These are phyloP conservation scores for Stichodactyla helianthus DNA, from an alignment of 64 coral and sea anemone genomes.

Conservation along the genomic window DNA sequence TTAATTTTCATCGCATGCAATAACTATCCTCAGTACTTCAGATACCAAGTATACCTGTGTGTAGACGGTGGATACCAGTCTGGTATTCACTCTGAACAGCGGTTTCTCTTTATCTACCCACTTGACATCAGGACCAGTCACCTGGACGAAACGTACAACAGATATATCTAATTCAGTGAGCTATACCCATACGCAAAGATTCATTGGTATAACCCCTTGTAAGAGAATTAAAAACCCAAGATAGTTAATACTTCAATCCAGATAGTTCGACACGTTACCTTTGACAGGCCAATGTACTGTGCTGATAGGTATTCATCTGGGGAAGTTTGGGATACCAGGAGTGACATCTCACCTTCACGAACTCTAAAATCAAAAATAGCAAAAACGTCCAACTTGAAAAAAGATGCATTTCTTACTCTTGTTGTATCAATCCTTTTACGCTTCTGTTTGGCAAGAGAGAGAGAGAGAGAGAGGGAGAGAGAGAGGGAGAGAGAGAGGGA, in stretches of 20 bases:
- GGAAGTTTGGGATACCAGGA: constrained; percentile 57
- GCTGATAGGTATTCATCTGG: constrained; percentile 80
- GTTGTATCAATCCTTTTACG: neutral
- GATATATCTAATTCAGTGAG: neutral
- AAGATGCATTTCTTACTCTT: neutral
- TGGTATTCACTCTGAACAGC: constrained; percentile 72
- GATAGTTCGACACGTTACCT: constrained; percentile 26
- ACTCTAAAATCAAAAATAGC: constrained; percentile 6
- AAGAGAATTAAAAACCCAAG: neutral
- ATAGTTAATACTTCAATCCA: no score
- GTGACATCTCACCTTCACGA: constrained; percentile 49
- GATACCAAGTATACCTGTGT: constrained; percentile 53
- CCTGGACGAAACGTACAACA: constrained; percentile 11
- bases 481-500: no score
- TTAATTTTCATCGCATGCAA: no score
- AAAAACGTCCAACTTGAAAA: neutral
- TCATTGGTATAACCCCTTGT: neutral
- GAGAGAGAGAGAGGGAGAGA: no score
- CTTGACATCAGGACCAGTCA: constrained; percentile 78
- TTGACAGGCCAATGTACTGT: constrained; percentile 57
- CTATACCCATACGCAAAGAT: neutral
- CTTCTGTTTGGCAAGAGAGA: no score
- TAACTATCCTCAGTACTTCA: no score
- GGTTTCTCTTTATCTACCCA: constrained; percentile 93
- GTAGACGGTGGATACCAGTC: constrained; percentile 80